phyloP scores from a whole-genome alignment of 2,797 vertebrate genomes.

The Limosa lapponica region DNA sequence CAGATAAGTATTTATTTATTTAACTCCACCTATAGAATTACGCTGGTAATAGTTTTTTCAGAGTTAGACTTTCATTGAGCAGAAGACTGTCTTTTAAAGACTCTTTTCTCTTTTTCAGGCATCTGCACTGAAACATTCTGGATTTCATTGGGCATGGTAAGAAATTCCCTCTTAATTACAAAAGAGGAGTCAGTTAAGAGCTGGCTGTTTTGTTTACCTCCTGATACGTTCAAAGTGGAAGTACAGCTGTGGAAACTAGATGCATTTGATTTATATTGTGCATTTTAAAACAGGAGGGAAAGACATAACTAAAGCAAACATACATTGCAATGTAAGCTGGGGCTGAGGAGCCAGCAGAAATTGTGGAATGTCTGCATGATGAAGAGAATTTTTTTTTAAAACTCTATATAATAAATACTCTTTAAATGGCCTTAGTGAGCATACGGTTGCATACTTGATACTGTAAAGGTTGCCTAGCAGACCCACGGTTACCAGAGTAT shows the following conservation, averaged over 20 bases:
- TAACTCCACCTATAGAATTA: slow-evolving; percentile 71
- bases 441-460: neutral
- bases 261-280: neutral
- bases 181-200: neutral
- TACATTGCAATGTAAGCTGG: neutral
- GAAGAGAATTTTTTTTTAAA: neutral
- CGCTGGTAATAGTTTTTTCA: slow-evolving; percentile 34
- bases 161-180: slow-evolving; percentile 30
- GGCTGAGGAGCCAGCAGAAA: neutral
- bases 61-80: slow-evolving; percentile 8
- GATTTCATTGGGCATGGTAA: slow-evolving; percentile 64
- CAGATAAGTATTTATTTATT: slow-evolving; percentile 78
- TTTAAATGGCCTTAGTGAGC: neutral
- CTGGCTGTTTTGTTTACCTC: neutral
- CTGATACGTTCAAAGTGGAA: neutral
- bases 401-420: neutral
- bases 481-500: neutral
- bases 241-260: neutral
- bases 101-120: slow-evolving; percentile 62
- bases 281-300: neutral
- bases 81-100: slow-evolving; percentile 43
- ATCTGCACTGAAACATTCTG: slow-evolving; percentile 36
- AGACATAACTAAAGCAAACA: neutral
- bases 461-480: neutral
- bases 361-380: neutral